A percentile compares a stretch with the other conserved stretches of the same genome.
Evolutionary conservation across 2,797 vertebrate genomes (phyloP).

Genomic region (Silurus aristotelis): DNA sequence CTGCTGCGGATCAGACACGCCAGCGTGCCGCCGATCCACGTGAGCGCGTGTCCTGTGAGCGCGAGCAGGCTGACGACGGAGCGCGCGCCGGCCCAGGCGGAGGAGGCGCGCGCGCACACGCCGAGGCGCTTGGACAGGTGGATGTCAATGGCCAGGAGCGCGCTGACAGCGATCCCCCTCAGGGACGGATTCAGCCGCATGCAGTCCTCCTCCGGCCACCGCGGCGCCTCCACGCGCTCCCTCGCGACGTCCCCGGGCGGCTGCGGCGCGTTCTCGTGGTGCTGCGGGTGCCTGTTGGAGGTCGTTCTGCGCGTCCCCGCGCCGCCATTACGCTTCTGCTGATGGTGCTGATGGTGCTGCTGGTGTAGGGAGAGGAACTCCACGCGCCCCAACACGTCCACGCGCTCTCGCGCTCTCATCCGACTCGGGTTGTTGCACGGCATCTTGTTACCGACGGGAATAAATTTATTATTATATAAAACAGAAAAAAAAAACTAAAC

Average conservation of each 20-base stretch:
- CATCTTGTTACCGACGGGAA: slow-evolving; percentile 68
- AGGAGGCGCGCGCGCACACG: slow-evolving; percentile 84
- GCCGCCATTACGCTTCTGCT: slow-evolving; percentile 64
- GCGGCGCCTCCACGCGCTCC: slow-evolving; percentile 77
- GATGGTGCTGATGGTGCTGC: slow-evolving; percentile 72
- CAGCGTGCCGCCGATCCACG: slow-evolving; percentile 20
- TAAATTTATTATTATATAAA: not conserved
- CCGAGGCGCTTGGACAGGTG: slow-evolving; percentile 92
- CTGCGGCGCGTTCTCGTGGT: slow-evolving; percentile 59
- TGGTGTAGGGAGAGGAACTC: slow-evolving; percentile 84
- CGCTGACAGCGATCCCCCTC: slow-evolving; percentile 83
- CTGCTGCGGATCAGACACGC: slow-evolving; percentile 92
- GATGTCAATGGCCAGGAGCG: slow-evolving; percentile 94
- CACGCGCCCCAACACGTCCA: slow-evolving; percentile 61
- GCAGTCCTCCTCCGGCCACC: slow-evolving; percentile 90
- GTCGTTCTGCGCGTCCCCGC: slow-evolving; percentile 64
- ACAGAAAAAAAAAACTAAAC: not conserved
- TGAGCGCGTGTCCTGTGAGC: slow-evolving; percentile 88
- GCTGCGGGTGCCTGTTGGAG: slow-evolving; percentile 62
- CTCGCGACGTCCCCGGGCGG: slow-evolving; percentile 68
- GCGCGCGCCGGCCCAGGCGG: slow-evolving; percentile 87
- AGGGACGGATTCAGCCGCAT: slow-evolving; percentile 98
- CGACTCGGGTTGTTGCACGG: slow-evolving; percentile 81
- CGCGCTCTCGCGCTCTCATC: slow-evolving; percentile 82
- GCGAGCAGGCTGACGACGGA: slow-evolving; percentile 71